A percentile compares a stretch with the other conserved stretches of the same genome.
These are phyloP conservation scores for Uria aalge DNA, from an alignment of 2,113 vertebrate genomes.

Conservation along the genomic window DNA sequence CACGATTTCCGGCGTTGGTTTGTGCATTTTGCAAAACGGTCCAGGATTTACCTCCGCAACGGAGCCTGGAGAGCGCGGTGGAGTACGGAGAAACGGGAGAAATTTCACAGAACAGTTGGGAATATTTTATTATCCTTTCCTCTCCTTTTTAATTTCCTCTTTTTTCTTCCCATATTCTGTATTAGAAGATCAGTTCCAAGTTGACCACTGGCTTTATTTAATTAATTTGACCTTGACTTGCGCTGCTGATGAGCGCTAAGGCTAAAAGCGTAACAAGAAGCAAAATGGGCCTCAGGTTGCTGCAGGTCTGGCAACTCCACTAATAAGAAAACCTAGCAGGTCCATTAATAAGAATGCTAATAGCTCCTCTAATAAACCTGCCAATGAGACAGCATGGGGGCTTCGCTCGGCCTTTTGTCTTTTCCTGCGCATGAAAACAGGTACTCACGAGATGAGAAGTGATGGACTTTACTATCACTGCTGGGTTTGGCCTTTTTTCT, in stretches of 20 bases:
- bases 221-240: neutral
- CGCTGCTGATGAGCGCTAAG: neutral
- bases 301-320: neutral
- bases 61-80: fast-evolving
- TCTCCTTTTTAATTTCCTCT: neutral
- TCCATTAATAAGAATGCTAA: neutral
- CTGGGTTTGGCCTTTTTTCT: fast-evolving
- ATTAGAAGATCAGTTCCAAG: neutral
- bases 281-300: neutral
- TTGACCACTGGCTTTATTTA: neutral
- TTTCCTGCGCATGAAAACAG: neutral
- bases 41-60: neutral
- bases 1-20: neutral
- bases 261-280: neutral
- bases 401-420: neutral
- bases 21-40: neutral
- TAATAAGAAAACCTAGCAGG: neutral
- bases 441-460: neutral
- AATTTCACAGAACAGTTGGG: neutral
- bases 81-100: neutral
- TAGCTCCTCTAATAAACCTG: neutral
- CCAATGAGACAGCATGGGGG: neutral
- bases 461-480: neutral
- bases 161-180: neutral
- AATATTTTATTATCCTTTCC: neutral